A percentile compares a stretch with the other conserved stretches of the same genome.
These are phyloP conservation scores for Zaprionus obscuricornis DNA, from an alignment of 2,888 invertebrate species.

Conservation along the genomic window DNA sequence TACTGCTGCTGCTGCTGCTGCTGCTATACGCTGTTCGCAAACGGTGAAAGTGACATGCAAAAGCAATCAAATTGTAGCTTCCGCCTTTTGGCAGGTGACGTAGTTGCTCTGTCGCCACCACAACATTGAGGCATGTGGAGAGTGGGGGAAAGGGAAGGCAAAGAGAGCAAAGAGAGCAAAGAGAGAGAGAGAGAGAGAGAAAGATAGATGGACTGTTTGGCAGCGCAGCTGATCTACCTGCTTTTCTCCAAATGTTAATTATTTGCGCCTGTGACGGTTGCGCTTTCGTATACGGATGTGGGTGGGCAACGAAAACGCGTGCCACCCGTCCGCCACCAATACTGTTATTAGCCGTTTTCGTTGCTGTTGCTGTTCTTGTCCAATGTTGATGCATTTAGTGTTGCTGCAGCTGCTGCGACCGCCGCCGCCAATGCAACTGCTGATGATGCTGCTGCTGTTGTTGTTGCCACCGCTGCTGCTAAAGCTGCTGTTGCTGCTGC, in stretches of 20 bases:
- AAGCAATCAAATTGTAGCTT: constrained; percentile 77
- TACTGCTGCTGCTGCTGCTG: constrained; percentile 5
- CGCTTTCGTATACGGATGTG: constrained; percentile 42
- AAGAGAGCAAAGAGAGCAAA: no score
- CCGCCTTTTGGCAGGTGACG: constrained; percentile 87
- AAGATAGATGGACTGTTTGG: constrained; percentile 31
- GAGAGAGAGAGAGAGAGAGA: no score
- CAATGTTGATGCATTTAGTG: no score
- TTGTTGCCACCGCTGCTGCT: no score
- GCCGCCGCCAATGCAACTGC: no score
- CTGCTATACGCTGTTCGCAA: constrained; percentile 41
- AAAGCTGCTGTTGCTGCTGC: constrained; percentile 22
- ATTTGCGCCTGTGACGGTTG: constrained; percentile 27
- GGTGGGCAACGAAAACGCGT: constrained; percentile 46
- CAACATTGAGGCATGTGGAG: constrained; percentile 88
- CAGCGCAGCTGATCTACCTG: constrained; percentile 41
- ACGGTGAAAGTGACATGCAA: constrained; percentile 83
- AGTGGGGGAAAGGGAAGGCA: no score
- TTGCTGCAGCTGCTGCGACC: no score
- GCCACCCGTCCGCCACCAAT: constrained; percentile 49
- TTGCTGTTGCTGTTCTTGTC: constrained; percentile 8
- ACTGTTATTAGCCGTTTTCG: constrained; percentile 53
- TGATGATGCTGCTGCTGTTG: constrained; percentile 15
- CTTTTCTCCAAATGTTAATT: constrained; percentile 50
- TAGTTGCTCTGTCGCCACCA: constrained; percentile 98